Percentiles rank a stretch among this genome's conserved stretches.
phyloP scores from a whole-genome alignment of 2,888 invertebrate species.

The Saturnia pavonia region DNA sequence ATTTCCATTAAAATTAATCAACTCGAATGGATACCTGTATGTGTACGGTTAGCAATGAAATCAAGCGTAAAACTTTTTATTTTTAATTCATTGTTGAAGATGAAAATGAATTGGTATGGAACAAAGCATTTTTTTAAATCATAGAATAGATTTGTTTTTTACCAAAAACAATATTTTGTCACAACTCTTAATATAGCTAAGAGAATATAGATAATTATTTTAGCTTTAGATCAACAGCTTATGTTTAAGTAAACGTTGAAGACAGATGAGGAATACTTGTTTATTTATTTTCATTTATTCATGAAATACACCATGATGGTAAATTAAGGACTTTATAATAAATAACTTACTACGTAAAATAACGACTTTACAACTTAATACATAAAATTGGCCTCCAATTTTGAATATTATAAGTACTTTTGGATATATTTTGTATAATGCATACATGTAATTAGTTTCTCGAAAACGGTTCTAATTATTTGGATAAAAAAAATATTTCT shows the following conservation, averaged over 20 bases:
- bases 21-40: neutral
- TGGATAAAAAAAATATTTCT: too few relatives aligned
- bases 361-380: too few relatives aligned
- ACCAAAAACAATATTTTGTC: neutral
- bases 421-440: too few relatives aligned
- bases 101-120: too few relatives aligned
- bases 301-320: too few relatives aligned
- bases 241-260: neutral
- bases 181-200: neutral
- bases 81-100: neutral
- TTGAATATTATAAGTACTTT: too few relatives aligned
- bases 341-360: too few relatives aligned
- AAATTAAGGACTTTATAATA: too few relatives aligned
- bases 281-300: neutral
- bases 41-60: conserved; percentile 10
- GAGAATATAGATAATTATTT: neutral
- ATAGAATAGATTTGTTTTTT: too few relatives aligned
- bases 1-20: conserved; percentile 18
- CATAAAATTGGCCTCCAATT: too few relatives aligned
- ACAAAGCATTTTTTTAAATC: neutral
- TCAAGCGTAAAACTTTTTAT: neutral
- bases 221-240: neutral
- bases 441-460: too few relatives aligned
- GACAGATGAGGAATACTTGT: neutral
- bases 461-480: too few relatives aligned